These are phyloP conservation scores for Himalopsyche kuldschensis DNA, from an alignment of 2,888 invertebrate species.

Conservation along the genomic window DNA sequence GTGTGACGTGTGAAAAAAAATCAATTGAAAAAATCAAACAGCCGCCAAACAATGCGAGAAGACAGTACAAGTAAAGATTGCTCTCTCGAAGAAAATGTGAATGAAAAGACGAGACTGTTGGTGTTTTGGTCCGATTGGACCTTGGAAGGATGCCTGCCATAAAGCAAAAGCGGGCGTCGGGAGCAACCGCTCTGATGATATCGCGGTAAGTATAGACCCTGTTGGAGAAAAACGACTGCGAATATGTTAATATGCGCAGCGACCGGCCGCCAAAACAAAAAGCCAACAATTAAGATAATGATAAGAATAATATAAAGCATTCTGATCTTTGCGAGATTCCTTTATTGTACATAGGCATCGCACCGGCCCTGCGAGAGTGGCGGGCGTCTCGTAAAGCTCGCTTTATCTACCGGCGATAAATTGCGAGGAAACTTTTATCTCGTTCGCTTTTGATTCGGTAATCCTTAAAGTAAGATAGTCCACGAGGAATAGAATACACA, in stretches of 20 bases:
- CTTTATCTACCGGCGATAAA: background rate
- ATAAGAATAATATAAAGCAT: constrained; percentile 37
- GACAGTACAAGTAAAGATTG: no score
- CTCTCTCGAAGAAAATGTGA: background rate
- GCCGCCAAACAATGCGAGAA: no score
- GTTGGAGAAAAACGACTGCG: constrained; percentile 37
- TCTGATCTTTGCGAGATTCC: constrained; percentile 6
- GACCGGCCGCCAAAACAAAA: constrained; percentile 36
- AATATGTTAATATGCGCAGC: constrained; percentile 37
- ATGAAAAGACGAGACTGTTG: background rate
- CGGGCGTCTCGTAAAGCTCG: background rate
- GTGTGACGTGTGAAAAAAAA: no score
- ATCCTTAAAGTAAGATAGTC: background rate
- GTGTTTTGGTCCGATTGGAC: background rate
- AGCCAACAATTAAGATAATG: constrained; percentile 38
- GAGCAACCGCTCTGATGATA: constrained; percentile 29
- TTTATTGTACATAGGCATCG: background rate
- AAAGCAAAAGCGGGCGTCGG: background rate
- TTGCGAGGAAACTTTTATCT: background rate
- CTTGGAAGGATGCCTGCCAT: background rate
- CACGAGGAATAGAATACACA: background rate
- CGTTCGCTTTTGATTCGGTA: background rate
- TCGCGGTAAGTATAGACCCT: constrained; percentile 37
- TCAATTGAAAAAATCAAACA: no score
- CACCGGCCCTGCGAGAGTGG: background rate